Conservation (phyloP, 2,888 invertebrate genomes). For the Urechis unicinctus region DNA sequence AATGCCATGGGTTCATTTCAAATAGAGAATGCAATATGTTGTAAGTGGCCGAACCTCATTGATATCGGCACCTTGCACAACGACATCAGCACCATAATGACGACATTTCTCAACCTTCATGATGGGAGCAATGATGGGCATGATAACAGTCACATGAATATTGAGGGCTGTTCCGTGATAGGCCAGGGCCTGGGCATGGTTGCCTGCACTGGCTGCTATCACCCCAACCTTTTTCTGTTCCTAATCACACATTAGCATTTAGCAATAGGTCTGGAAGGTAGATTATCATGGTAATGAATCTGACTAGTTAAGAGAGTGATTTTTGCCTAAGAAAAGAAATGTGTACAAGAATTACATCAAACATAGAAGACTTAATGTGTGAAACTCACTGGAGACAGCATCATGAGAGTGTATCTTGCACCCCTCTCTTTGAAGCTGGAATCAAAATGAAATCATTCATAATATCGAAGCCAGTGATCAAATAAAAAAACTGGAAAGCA, state of each 20-base stretch:
- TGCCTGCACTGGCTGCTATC: conserved; percentile 87
- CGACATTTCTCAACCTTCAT: conserved; percentile 90
- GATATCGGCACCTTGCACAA: conserved; percentile 77
- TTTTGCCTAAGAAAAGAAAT: too few species aligned
- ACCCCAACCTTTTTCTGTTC: conserved; percentile 72
- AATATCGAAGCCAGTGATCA: neutral
- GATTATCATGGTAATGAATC: too few species aligned
- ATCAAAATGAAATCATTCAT: too few species aligned
- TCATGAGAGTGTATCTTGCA: conserved; percentile 76
- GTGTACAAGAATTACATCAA: neutral
- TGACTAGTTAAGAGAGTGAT: too few species aligned
- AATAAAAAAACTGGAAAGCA: neutral
- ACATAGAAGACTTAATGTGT: neutral
- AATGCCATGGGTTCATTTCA: too few species aligned
- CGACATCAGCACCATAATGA: conserved; percentile 75
- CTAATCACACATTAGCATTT: conserved; percentile 21
- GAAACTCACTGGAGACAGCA: conserved; percentile 57
- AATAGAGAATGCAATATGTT: too few species aligned
- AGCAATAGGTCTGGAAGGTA: neutral
- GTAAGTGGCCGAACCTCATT: conserved; percentile 58
- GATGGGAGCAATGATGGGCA: conserved; percentile 89
- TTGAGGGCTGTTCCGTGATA: conserved; percentile 69
- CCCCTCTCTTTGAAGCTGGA: conserved; percentile 88
- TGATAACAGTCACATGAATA: conserved; percentile 69
- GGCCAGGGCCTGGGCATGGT: conserved; percentile 80